Base-by-base conservation (phyloP, 2,113 vertebrate genomes). In the Maccullochella peelii region DNA sequence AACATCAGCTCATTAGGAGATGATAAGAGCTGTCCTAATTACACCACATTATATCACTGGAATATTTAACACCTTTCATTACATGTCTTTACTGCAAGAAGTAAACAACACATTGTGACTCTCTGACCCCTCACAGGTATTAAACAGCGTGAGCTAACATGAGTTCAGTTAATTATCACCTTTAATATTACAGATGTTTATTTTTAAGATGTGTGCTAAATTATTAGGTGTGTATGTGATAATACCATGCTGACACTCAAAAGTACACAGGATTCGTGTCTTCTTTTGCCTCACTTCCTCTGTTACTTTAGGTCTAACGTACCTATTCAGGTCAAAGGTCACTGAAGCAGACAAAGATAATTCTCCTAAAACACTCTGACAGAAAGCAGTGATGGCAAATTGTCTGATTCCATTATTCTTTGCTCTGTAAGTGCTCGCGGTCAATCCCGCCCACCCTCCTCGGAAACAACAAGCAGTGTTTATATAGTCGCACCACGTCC, bases 341-440 rank as follows among this genome's bases (percentile, higher is more conserved):
- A 36, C 2, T 2, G 40, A 40, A 40, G 52, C 65, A 67, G 80
- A 81, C 71, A 44, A n/a, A 66, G 42, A 72, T 25, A 12, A 69
- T 85, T 67, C 23, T 36, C 20, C 40, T 30, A 8, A 79, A 74
- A 82, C 70, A 47, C 59, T 59, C 54, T 10, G 77, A 84, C 47
- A 84, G 47, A 83, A 23, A 77, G 50, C 84, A 77, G 82, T 27
- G 20, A 71, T 2, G 68, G n/a, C 38, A 65, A 85, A 82, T 67
- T 38, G 63, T 70, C 65, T 79, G 73, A 65, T 88, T 75, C 38
- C 65, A 73, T 90, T 82, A 82, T 55, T 86, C 38, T 73, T 69
- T 61, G 57, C 33, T 76, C 80, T 86, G 44, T 76, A 52, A 78
- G 69, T 81, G 81, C 78, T 82, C 57, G 16, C 25, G 54, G 57